These are phyloP conservation scores for Muscicapa adusta DNA, from an alignment of 2,113 vertebrate species.

Conservation along the genomic window DNA sequence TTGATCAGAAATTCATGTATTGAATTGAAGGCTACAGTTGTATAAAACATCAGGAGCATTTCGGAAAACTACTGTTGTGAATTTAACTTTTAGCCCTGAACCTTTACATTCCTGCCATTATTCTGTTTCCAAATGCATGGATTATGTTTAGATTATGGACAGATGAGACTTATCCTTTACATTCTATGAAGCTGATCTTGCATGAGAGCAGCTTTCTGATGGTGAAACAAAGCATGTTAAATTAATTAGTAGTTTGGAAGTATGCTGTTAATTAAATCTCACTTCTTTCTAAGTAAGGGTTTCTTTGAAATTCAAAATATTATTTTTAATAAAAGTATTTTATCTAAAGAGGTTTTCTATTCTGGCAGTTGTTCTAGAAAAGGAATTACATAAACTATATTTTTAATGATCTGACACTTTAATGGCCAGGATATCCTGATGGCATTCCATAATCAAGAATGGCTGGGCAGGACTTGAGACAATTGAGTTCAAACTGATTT, in stretches of 20 bases:
- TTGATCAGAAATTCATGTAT: not conserved
- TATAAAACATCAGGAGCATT: not conserved
- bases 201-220: not conserved
- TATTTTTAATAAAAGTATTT: not conserved
- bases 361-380: slow-evolving; percentile 1
- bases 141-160: not conserved
- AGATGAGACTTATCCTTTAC: not conserved
- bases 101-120: not conserved
- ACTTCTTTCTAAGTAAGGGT: not conserved
- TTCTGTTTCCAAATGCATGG: not conserved
- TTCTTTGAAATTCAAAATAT: not conserved
- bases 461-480: slow-evolving; percentile 31
- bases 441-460: slow-evolving; percentile 15
- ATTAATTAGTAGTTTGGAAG: not conserved
- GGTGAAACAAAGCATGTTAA: not conserved
- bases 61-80: not conserved
- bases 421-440: slow-evolving; percentile 55
- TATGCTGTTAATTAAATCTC: not conserved
- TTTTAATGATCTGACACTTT: slow-evolving; percentile 44
- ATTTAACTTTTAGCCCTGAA: not conserved
- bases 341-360: not conserved
- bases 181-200: not conserved
- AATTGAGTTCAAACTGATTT: slow-evolving; percentile 42
- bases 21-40: not conserved
- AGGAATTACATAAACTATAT: slow-evolving; percentile 8